Evolutionary conservation across 2,888 invertebrate genomes (phyloP).

Genomic region (Trissolcus japonicus): DNA sequence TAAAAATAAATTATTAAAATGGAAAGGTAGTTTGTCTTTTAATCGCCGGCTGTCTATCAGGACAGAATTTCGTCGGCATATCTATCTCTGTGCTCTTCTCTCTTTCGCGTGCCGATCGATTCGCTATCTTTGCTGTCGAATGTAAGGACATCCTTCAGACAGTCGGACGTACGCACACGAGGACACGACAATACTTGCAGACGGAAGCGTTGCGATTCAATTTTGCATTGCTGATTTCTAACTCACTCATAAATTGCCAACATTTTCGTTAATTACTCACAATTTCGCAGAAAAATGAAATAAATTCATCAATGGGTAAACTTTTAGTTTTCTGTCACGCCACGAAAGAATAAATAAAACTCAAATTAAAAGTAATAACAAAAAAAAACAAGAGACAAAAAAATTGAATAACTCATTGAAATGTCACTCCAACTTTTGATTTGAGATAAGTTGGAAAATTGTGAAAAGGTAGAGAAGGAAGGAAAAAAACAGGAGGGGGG

Average conservation of each 20-base stretch:
- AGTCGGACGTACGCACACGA: constrained; percentile 10
- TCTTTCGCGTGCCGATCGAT: constrained; percentile 8
- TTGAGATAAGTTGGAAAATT: not conserved
- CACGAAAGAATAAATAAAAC: too few species aligned
- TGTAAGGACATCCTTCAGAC: constrained; percentile 31
- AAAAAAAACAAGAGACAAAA: too few species aligned
- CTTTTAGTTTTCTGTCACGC: too few species aligned
- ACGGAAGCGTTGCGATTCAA: not conserved
- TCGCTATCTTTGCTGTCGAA: not conserved
- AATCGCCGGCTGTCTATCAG: constrained; percentile 41
- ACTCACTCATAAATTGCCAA: too few species aligned
- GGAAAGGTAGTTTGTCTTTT: constrained; percentile 37
- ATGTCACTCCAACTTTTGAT: too few species aligned
- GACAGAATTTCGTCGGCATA: constrained; percentile 28
- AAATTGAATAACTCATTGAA: too few species aligned
- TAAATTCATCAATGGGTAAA: too few species aligned
- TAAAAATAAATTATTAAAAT: constrained; percentile 4
- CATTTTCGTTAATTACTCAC: too few species aligned
- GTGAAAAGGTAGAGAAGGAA: not conserved
- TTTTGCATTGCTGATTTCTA: too few species aligned
- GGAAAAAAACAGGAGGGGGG: not conserved
- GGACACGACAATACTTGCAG: not conserved
- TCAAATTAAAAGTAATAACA: too few species aligned
- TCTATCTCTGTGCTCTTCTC: constrained; percentile 25
- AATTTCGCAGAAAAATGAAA: too few species aligned